A percentile compares a stretch with the other conserved stretches of the same genome.
Conservation (phyloP, 2,113 vertebrate genomes). For the Pao palembangensis region DNA sequence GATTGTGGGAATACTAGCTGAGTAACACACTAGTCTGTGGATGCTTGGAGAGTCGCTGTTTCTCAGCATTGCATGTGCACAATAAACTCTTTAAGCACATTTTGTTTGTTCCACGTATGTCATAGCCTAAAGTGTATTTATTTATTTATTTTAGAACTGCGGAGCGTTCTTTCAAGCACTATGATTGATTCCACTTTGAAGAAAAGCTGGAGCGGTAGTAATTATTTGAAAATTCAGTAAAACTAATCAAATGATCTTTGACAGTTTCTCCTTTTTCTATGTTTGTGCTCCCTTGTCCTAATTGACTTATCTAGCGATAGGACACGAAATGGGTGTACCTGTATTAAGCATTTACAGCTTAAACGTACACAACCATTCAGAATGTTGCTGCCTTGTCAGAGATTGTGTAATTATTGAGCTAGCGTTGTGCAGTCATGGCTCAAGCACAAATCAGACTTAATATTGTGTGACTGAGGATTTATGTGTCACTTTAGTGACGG, state of each 20-base stretch:
- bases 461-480: too few species aligned
- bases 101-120: too few species aligned
- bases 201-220: neutral
- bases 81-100: too few species aligned
- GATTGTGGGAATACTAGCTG: slow-evolving; percentile 40
- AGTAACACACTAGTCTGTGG: neutral
- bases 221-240: slow-evolving; percentile 12
- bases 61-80: neutral
- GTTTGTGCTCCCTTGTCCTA: neutral
- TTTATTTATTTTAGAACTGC: too few species aligned
- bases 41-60: neutral
- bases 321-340: slow-evolving; percentile 2
- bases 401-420: too few species aligned
- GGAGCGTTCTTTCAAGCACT: slow-evolving; percentile 4
- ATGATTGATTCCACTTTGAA: neutral
- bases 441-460: too few species aligned
- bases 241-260: slow-evolving; percentile 19
- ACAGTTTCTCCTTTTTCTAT: neutral
- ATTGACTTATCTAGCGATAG: slow-evolving; percentile 1
- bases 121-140: too few species aligned
- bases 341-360: neutral
- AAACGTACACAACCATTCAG: neutral
- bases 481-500: too few species aligned
- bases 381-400: too few species aligned
- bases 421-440: too few species aligned